Evolutionary conservation across 1,140 invertebrate species (phyloP).

Genomic region (Brachionus manjavacas): DNA sequence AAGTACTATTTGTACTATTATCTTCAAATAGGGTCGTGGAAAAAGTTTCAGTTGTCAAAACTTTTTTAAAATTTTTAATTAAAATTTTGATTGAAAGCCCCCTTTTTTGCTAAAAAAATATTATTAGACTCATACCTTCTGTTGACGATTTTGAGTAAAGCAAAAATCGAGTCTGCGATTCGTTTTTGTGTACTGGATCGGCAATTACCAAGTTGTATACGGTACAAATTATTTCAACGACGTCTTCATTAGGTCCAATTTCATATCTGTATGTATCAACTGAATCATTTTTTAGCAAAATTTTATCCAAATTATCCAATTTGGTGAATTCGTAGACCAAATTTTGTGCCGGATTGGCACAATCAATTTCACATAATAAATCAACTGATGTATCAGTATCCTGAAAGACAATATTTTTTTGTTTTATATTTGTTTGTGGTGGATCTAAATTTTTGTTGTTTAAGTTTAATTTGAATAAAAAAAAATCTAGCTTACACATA

Average conservation of each 20-base stretch:
- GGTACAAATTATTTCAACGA: constrained; percentile 18
- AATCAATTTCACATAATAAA: background rate
- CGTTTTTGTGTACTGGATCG: background rate
- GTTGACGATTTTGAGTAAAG: background rate
- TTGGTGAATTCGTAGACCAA: background rate
- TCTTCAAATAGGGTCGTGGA: background rate
- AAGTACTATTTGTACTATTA: constrained; percentile 4
- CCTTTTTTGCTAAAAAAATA: background rate
- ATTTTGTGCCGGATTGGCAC: constrained; percentile 20
- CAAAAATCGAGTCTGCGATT: constrained; percentile 23
- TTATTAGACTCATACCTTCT: background rate
- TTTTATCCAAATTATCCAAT: background rate
- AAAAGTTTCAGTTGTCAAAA: background rate
- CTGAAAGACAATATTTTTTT: background rate
- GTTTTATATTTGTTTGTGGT: background rate
- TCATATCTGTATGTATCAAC: background rate
- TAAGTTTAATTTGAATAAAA: background rate
- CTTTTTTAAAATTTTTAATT: background rate
- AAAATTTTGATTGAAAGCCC: background rate
- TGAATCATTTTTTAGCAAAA: background rate
- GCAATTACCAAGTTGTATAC: background rate
- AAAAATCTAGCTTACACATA: background rate
- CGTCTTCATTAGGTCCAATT: background rate
- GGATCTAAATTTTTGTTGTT: background rate
- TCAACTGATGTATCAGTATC: background rate